Percentiles rank a stretch among this genome's conserved stretches.
Evolutionary conservation across 1,140 invertebrate genomes (phyloP).

Genomic region (Limonius californicus): DNA sequence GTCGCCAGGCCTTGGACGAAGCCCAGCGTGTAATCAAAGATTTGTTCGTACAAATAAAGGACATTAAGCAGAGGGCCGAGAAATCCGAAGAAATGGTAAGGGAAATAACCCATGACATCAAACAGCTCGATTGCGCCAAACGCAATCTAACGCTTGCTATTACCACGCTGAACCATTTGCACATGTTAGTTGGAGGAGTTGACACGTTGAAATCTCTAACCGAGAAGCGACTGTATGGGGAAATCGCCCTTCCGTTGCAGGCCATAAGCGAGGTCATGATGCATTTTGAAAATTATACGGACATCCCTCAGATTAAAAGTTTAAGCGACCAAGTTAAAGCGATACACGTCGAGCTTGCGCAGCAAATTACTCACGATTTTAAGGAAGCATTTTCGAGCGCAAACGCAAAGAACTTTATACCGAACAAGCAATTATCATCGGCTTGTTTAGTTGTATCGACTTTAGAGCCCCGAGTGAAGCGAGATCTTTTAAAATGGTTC

Average conservation of each 20-base stretch:
- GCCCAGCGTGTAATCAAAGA: slow-evolving; percentile 88
- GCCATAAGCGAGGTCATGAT: slow-evolving; percentile 93
- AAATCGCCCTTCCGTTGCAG: slow-evolving; percentile 93
- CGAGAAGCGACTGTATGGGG: slow-evolving; percentile 81
- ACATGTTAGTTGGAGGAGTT: slow-evolving; percentile 96
- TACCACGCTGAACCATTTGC: slow-evolving; percentile 94
- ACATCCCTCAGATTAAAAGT: slow-evolving; percentile 54
- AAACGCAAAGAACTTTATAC: slow-evolving; percentile 66
- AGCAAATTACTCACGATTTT: slow-evolving; percentile 94
- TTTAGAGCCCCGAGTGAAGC: slow-evolving; percentile 86
- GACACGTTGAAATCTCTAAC: slow-evolving; percentile 76
- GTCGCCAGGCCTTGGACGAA: slow-evolving; percentile 76
- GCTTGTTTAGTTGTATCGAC: slow-evolving; percentile 91
- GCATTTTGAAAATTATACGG: slow-evolving; percentile 81
- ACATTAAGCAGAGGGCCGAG: slow-evolving; percentile 90
- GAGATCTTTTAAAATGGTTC: slow-evolving; percentile 89
- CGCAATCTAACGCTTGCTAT: slow-evolving; percentile 95
- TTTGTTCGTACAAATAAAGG: slow-evolving; percentile 87
- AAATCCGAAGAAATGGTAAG: slow-evolving; percentile 95
- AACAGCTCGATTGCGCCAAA: slow-evolving; percentile 98
- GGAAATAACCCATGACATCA: slow-evolving; percentile 98
- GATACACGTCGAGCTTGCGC: slow-evolving; percentile 79
- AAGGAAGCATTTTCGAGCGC: slow-evolving; percentile 83
- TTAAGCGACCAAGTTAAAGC: slow-evolving; percentile 72
- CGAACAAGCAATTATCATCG: slow-evolving; percentile 75